A percentile compares a stretch with the other conserved stretches of the same genome.
Evolutionary conservation across 2,888 invertebrate species (phyloP).

Genomic region (Boloria euphrosyne): DNA sequence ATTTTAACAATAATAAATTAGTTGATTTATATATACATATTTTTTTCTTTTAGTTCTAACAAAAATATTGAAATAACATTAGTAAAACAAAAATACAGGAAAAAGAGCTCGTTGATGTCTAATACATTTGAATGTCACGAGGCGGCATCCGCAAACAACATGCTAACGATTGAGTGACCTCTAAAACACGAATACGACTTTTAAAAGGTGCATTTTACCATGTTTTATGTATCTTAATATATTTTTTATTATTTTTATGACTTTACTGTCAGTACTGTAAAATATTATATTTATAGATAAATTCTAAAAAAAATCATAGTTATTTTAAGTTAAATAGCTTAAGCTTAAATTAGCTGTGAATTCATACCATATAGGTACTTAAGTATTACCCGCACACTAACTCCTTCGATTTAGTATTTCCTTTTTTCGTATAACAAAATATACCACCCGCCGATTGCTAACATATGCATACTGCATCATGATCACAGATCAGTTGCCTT

Average conservation of each 20-base stretch:
- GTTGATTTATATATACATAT: no score
- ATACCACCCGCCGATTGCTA: conserved; percentile 2
- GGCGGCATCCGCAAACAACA: conserved; percentile 30
- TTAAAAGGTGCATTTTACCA: background rate
- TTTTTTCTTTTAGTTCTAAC: no score
- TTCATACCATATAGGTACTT: no score
- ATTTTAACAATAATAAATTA: conserved; percentile 11
- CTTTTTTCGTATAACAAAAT: conserved; percentile 9
- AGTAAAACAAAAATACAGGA: background rate
- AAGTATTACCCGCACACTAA: no score
- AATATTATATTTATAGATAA: no score
- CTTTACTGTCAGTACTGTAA: background rate
- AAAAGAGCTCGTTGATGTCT: conserved; percentile 42
- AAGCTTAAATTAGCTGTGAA: no score
- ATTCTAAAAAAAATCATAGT: no score
- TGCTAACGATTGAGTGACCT: conserved; percentile 30
- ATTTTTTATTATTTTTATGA: background rate
- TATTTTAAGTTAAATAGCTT: no score
- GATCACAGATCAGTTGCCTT: conserved; percentile 4
- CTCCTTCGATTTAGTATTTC: background rate
- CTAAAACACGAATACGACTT: conserved; percentile 26
- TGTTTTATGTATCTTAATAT: background rate
- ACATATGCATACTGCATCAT: conserved; percentile 4
- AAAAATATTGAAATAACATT: no score
- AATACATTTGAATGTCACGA: conserved; percentile 36